Conservation (phyloP, 2,797 vertebrate genomes). For the Semotilus atromaculatus region DNA sequence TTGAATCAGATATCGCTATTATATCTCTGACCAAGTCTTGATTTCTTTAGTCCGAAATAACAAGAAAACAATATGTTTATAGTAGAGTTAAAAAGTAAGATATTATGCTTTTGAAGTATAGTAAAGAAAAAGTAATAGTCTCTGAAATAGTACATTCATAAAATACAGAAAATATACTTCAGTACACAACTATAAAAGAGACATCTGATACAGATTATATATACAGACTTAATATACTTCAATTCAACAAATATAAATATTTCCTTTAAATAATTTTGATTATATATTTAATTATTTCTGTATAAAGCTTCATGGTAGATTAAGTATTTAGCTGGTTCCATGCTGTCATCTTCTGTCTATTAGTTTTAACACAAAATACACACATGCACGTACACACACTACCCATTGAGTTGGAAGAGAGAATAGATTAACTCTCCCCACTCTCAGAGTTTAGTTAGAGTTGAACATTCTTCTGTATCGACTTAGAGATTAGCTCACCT, state of each 20-base stretch:
- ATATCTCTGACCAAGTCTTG: neutral
- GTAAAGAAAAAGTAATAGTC: neutral
- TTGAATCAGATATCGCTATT: neutral
- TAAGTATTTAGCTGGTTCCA: neutral
- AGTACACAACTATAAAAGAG: neutral
- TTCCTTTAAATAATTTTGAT: neutral
- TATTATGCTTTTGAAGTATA: neutral
- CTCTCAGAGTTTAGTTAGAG: slow-evolving; percentile 86
- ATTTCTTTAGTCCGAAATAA: neutral
- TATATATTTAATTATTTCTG: neutral
- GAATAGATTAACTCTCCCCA: slow-evolving; percentile 75
- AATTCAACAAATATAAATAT: neutral
- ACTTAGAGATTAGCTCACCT: slow-evolving; percentile 87
- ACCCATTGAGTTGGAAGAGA: slow-evolving; percentile 23
- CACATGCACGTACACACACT: neutral
- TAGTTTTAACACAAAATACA: neutral
- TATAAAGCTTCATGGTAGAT: neutral
- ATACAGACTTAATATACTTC: neutral
- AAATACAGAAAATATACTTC: neutral
- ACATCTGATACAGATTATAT: neutral
- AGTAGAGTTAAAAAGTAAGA: slow-evolving; percentile 2
- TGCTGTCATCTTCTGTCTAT: neutral
- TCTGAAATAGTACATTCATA: neutral
- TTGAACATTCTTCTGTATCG: slow-evolving; percentile 87
- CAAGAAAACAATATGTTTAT: neutral